Evolutionary conservation across 2,113 vertebrate genomes (phyloP), one percentile per base, ranked within the genome.

Genomic region (Corythoichthys haematopterus): DNA sequence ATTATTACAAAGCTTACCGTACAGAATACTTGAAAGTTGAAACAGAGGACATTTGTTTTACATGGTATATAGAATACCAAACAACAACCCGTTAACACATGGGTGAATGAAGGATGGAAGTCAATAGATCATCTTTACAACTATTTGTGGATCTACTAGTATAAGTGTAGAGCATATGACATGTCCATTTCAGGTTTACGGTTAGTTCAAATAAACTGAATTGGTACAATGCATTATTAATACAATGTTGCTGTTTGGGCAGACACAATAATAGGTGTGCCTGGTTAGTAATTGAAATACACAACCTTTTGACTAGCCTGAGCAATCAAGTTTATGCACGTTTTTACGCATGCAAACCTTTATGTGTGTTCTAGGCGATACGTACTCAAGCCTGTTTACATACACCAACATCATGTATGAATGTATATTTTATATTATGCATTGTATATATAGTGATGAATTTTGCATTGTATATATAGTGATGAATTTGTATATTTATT

Each of bases 381-480:
- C 40, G 9, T 43, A 5, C 40, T 43, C 40, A 43, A 43, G 4
- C 40, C 9, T 43, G 40, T 28, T 28, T 28, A 28, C 20, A 28
- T 59, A 75, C 76, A 72, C 75, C 79, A 72, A 74, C 66, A 64
- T 5, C 59, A 67, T 53, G 79, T 63, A 78, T 48, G 51, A 7
- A 65, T n/a, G 6, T 55, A 53, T 63, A 51, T 38, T 65, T 57
- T 33, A 28, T 55, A 63, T 8, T 75, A 45, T 53, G 62, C 48
- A 28, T 67, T 61, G 66, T 13, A 13, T 12, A 47, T 47, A 4
- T 74, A 58, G 66, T 71, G 61, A 73, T 28, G 20, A 28, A 63
- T 8, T 75, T 38, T 53, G 62, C 48, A 28, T 67, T 61, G 66
- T 13, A 13, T 12, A 47, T 6, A 3, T 74, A 59, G 65, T 71